Evolutionary conservation across 2,888 invertebrate genomes (phyloP), one percentile per base, ranked within the genome.

Genomic region (Stegana nigrithorax): DNA sequence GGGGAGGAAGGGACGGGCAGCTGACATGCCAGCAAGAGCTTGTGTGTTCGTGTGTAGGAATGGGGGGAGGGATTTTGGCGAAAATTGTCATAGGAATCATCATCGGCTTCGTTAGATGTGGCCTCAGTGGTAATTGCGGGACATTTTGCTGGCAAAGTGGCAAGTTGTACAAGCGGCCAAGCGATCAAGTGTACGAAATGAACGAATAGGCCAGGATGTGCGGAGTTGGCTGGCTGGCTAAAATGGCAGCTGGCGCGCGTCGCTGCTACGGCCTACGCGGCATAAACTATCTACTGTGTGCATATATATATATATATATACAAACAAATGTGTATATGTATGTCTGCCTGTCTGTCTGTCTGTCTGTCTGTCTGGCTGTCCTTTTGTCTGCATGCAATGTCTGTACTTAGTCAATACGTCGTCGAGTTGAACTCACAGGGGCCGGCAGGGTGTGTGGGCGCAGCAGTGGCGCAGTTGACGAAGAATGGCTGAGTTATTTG

Each of bases 51-150:
- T 51, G 32, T 44, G 32, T 55, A 60, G 23, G 51, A 39, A 32
- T 26, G 47, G 17, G 62, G 36, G 44, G 53, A 47, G 44, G 59
- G 23, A 60, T 50, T 51, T 51, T 26, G 44, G 45, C 64, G 73
- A 72, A 80, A 78, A 77, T 80, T 81, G 82, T 80, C 81, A 81
- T 81, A 82, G 81, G 81, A 82, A 81, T 81, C 82, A 81, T 81
- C 81, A 81, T 81, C 82, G 81, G 81, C 80, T 81, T 83, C 82
- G 83, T 82, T 83, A 83, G 83, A 81, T 81, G 83, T 80, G 83
- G 83, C 81, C 83, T 82, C 79, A 80, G 81, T 79, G 82, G 83
- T 83, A 83, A 83, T 83, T 83, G 83, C 80, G 83, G 82, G 81
- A 80, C 81, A 82, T 82, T 82, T 81, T 80, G 81, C 81, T 81